phyloP scores from a whole-genome alignment of 30 jellyfish, hydroid and myxozoan species.

The Hydractinia echinata region DNA sequence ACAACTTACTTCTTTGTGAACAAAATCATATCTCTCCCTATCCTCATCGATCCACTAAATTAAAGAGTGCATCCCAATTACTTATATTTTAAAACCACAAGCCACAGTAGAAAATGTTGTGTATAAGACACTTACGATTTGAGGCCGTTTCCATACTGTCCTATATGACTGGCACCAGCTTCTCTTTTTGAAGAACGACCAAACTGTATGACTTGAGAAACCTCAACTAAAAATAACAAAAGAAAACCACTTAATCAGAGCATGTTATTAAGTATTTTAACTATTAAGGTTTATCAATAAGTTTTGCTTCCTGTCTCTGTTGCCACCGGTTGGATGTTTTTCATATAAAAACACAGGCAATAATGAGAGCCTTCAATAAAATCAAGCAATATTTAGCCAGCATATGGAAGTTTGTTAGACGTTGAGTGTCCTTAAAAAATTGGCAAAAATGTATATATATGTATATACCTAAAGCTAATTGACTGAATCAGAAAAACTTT shows the following conservation, averaged over 20 bases:
- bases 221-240: slow-evolving; percentile 56
- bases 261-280: too few relatives aligned
- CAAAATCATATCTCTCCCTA: slow-evolving; percentile 93
- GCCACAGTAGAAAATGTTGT: background rate
- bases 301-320: background rate
- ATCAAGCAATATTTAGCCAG: background rate
- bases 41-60: slow-evolving; percentile 95
- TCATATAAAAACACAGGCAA: background rate
- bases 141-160: slow-evolving; percentile 97
- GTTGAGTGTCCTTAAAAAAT: too few relatives aligned
- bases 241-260: slow-evolving; percentile 12
- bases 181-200: slow-evolving; percentile 95
- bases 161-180: slow-evolving; percentile 87
- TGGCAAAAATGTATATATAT: too few relatives aligned
- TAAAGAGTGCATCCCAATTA: background rate
- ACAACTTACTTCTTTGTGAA: slow-evolving; percentile 79
- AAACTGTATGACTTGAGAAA: slow-evolving; percentile 94
- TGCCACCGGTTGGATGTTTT: too few relatives aligned
- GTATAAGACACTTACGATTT: slow-evolving; percentile 71
- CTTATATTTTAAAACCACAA: too few relatives aligned
- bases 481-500: too few relatives aligned
- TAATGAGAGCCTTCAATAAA: background rate
- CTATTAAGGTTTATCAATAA: background rate
- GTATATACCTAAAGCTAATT: too few relatives aligned
- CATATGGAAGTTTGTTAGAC: too few relatives aligned